Conservation (phyloP, 2,888 invertebrate species). For the Ommatoiulus sabulosus region DNA sequence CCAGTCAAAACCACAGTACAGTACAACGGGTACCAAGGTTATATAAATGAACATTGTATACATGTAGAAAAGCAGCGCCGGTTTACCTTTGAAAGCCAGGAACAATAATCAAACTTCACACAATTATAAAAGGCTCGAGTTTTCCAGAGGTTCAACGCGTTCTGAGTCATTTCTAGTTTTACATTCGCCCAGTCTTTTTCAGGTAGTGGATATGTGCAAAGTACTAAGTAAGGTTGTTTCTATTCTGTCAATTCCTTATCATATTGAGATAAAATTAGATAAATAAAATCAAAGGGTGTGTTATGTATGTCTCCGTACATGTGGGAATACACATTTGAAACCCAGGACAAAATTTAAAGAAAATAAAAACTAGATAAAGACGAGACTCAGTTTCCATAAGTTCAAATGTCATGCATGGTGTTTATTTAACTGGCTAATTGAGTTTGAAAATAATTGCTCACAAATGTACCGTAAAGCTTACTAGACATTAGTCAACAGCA, state of each 20-base stretch:
- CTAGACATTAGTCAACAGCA: too few species aligned
- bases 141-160: not conserved
- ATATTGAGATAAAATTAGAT: not conserved
- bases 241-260: conserved; percentile 22
- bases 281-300: conserved; percentile 42
- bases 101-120: not conserved
- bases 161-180: not conserved
- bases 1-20: too few species aligned
- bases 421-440: not conserved
- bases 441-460: too few species aligned
- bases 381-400: not conserved
- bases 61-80: not conserved
- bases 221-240: not conserved
- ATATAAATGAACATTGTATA: too few species aligned
- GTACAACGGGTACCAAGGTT: too few species aligned
- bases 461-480: not conserved
- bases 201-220: not conserved
- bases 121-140: not conserved
- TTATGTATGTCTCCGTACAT: not conserved
- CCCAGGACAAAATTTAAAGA: not conserved
- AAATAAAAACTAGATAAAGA: not conserved
- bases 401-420: not conserved
- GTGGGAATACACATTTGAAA: not conserved
- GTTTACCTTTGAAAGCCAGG: not conserved
- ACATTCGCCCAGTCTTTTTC: not conserved